These are phyloP conservation scores for Scaptomyza hsui DNA, from an alignment of 1,140 invertebrate genomes.

Conservation along the genomic window DNA sequence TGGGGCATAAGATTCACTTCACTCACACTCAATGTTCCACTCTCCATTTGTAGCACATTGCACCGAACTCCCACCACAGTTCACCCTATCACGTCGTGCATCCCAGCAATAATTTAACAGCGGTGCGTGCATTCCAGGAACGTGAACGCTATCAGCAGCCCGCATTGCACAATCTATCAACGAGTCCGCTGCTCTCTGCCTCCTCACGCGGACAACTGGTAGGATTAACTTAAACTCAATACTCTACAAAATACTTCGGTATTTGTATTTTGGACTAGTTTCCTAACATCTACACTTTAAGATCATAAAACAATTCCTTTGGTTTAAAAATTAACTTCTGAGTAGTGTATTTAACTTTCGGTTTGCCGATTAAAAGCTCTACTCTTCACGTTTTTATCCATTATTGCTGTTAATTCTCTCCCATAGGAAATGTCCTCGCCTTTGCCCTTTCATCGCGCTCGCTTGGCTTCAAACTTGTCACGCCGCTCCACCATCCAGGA, in stretches of 20 bases:
- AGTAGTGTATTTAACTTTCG: neutral
- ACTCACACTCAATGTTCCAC: neutral
- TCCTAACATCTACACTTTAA: too few relatives aligned
- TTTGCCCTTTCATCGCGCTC: conserved; percentile 84
- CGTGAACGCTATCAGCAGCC: conserved; percentile 60
- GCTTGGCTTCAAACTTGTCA: conserved; percentile 84
- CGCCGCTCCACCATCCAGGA: conserved; percentile 87
- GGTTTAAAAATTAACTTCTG: neutral
- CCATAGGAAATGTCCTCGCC: conserved; percentile 80
- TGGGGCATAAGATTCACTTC: conserved; percentile 9
- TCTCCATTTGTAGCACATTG: conserved; percentile 49
- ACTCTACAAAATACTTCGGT: too few relatives aligned
- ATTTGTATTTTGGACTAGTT: too few relatives aligned
- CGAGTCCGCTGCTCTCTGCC: conserved; percentile 77
- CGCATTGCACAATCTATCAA: conserved; percentile 76
- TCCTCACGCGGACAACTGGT: conserved; percentile 76
- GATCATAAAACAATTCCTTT: too few relatives aligned
- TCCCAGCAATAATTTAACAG: conserved; percentile 80
- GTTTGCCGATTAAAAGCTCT: neutral
- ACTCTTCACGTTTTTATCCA: neutral
- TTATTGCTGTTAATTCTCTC: conserved; percentile 6
- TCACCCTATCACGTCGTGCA: conserved; percentile 83
- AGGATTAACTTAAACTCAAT: conserved; percentile 5
- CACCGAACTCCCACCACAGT: conserved; percentile 66
- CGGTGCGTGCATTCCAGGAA: conserved; percentile 81